A percentile compares a stretch with the other conserved stretches of the same genome.
phyloP scores from a whole-genome alignment of 2,113 vertebrate genomes.

The Aphyosemion australe region DNA sequence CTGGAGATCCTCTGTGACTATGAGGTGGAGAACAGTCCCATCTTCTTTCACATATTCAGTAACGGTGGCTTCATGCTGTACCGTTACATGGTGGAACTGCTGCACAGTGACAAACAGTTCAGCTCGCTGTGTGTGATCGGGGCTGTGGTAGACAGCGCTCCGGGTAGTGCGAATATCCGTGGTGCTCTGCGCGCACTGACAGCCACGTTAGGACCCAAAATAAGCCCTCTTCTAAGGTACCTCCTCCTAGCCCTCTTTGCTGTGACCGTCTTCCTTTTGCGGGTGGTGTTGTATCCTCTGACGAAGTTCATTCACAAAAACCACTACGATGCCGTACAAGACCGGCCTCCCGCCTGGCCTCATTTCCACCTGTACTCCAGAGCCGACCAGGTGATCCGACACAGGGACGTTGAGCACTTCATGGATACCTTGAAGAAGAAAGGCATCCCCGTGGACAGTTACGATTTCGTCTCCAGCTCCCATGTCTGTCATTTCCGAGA shows the following conservation, averaged over 20 bases:
- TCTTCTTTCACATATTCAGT: conserved; percentile 95
- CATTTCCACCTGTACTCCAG: conserved; percentile 92
- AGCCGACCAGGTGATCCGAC: conserved; percentile 83
- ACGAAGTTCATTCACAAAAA: conserved; percentile 87
- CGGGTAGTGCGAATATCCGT: conserved; percentile 84
- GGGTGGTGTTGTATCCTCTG: conserved; percentile 85
- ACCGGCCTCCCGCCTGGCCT: conserved; percentile 85
- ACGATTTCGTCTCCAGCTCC: conserved; percentile 86
- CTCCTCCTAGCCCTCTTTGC: conserved; percentile 81
- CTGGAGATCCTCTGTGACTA: conserved; percentile 92
- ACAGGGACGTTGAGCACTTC: conserved; percentile 84
- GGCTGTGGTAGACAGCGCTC: conserved; percentile 90
- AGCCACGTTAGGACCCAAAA: conserved; percentile 74
- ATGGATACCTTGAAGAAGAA: conserved; percentile 75
- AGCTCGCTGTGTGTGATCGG: conserved; percentile 83
- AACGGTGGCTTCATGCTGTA: conserved; percentile 96
- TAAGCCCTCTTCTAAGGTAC: conserved; percentile 76
- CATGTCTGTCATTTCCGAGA: conserved; percentile 88
- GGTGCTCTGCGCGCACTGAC: conserved; percentile 87
- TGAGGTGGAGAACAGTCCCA: conserved; percentile 86
- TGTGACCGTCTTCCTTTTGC: conserved; percentile 75
- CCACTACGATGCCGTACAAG: conserved; percentile 87
- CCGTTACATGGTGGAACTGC: conserved; percentile 87
- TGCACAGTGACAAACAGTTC: conserved; percentile 82
- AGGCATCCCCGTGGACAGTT: conserved; percentile 76